Conservation (phyloP, 2,113 vertebrate genomes). For the Chloropsis cyanopogon region DNA sequence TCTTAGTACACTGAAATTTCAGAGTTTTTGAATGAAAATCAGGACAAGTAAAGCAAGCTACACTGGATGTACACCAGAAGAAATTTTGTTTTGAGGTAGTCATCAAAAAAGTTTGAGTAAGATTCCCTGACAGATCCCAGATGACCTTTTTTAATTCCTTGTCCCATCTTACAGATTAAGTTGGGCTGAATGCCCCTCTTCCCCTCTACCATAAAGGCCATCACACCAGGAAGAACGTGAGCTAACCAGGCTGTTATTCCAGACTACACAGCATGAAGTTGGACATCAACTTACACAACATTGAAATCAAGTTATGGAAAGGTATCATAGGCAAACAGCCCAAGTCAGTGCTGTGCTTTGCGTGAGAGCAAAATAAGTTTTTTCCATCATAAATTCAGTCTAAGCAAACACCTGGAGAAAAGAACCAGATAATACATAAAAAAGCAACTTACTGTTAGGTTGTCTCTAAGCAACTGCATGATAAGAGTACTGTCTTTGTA, state of each 20-base stretch:
- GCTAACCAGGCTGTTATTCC: not conserved
- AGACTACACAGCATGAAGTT: not conserved
- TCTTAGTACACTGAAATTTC: not conserved
- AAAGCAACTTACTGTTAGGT: slow-evolving; percentile 91
- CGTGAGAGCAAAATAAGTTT: rapidly evolving
- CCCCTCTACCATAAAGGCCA: not conserved
- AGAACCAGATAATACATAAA: not conserved
- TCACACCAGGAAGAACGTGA: not conserved
- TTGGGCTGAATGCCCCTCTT: not conserved
- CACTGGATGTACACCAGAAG: not conserved
- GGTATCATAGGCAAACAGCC: not conserved
- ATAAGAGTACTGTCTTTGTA: slow-evolving; percentile 99
- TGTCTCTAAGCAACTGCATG: slow-evolving; percentile 99
- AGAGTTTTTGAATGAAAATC: not conserved
- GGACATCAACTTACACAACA: not conserved
- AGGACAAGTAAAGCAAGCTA: not conserved
- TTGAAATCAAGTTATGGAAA: not conserved
- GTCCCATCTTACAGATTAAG: rapidly evolving
- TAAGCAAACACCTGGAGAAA: not conserved
- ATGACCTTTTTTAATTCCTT: not conserved
- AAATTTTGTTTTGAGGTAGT: not conserved
- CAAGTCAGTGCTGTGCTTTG: not conserved
- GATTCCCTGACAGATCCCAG: not conserved
- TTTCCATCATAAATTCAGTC: not conserved
- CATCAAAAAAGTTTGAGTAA: not conserved